Evolutionary conservation across 2,888 invertebrate genomes (phyloP), one percentile per base, ranked within the genome.

Genomic region (Pseudococcus longispinus): DNA sequence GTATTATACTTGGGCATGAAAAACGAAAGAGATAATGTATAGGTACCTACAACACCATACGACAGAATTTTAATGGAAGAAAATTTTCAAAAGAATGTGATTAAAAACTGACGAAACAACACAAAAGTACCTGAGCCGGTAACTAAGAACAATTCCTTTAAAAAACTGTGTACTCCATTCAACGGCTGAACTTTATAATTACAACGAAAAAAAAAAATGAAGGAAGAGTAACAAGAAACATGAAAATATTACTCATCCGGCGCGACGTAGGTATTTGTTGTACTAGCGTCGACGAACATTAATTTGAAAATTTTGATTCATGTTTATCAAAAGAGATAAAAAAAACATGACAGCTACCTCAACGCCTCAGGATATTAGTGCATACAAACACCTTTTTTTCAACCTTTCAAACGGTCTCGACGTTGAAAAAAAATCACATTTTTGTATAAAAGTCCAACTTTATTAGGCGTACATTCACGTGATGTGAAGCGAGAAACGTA

Each of bases 101-200:
- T 80, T 80, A 20, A 80, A 80, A 80, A 80, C 5, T 42, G 23
- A 37, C 37, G 37, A 15, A 29, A 80, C 37, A 80, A 80, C n/a
- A 80, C 37, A n/a, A 42, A 80, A 20, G 11, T 42, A 70, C 32
- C 70, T 70, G 70, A 80, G 20, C 74, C 29, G 74, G 74, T 80
- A 80, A 37, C 26, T 80, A 80, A 80, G 77, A 80, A 80, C 77
- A 80, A 80, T 80, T 80, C 77, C 77, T 37, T 80, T 23, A 70
- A 18, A 29, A n/a, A 70, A 29, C 15, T 13, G 42, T 18, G 42
- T 18, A n/a, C 42, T 80, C n/a, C 32, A 80, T 80, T 80, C 42
- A 15, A 29, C n/a, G 20, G 23, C 42, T 80, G 77, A 37, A 80
- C 77, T 42, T 80, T 23, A 80, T 80, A 80, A 80, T 80, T 80